phyloP scores from a whole-genome alignment of 2,113 vertebrate genomes.

The Fregata magnificens region DNA sequence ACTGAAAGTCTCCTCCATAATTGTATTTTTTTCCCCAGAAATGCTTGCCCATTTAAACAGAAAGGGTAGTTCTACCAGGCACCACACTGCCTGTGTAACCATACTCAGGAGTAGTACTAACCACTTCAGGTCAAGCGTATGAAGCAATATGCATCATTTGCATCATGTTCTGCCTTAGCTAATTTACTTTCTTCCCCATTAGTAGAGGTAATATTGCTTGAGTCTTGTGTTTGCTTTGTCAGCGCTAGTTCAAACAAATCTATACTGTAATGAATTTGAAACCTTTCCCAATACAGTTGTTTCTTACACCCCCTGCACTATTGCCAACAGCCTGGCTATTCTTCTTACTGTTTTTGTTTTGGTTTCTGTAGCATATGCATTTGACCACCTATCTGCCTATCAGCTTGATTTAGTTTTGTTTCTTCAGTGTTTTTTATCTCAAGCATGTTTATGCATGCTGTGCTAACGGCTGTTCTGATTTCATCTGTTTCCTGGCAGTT shows the following conservation, averaged over 20 bases:
- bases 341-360: neutral
- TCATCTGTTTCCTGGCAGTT: neutral
- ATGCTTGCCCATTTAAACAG: neutral
- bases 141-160: neutral
- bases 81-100: neutral
- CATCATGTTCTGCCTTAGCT: neutral
- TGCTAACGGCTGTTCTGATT: neutral
- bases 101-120: neutral
- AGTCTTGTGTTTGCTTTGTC: neutral
- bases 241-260: neutral
- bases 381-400: neutral
- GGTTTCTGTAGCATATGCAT: neutral
- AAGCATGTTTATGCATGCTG: too few relatives aligned
- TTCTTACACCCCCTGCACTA: neutral
- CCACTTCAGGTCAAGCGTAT: neutral
- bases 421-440: neutral
- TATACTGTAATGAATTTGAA: neutral
- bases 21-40: neutral
- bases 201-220: neutral
- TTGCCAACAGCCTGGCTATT: neutral
- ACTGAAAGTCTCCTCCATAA: neutral
- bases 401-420: neutral
- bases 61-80: neutral
- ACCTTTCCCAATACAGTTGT: neutral
- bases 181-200: neutral